phyloP scores from a whole-genome alignment of 2,113 vertebrate genomes.

The Oriolus oriolus region DNA sequence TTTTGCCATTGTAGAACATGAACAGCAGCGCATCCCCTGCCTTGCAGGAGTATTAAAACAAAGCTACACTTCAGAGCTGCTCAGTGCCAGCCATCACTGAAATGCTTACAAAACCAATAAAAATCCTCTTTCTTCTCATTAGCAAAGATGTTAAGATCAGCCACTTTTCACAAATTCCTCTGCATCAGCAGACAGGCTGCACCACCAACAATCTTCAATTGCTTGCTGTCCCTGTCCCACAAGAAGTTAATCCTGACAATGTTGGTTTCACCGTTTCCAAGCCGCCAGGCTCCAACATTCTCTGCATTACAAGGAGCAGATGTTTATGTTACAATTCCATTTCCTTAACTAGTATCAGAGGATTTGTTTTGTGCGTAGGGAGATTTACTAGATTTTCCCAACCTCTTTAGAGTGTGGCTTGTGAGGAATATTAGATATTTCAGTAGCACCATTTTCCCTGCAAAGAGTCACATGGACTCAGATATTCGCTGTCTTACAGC shows the following conservation, averaged over 20 bases:
- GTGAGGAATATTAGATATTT: background rate
- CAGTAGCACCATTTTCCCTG: background rate
- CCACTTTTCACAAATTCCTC: background rate
- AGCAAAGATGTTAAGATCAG: background rate
- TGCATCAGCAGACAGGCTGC: background rate
- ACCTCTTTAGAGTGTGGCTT: background rate
- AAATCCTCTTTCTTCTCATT: background rate
- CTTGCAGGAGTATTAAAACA: background rate
- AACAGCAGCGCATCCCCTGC: background rate
- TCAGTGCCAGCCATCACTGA: background rate
- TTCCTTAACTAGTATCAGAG: background rate
- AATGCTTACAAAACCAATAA: background rate
- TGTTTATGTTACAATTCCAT: background rate
- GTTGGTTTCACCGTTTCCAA: background rate
- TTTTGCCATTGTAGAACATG: background rate
- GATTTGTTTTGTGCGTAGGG: background rate
- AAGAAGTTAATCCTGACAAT: background rate
- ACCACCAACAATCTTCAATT: background rate
- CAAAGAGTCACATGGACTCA: background rate
- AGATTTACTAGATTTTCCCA: background rate
- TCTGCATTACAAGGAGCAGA: background rate
- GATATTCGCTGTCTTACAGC: background rate
- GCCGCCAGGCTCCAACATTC: background rate
- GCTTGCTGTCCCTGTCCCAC: background rate
- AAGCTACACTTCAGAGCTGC: background rate